Base-by-base conservation (phyloP, 2,113 vertebrate species). In the Alces alces region DNA sequence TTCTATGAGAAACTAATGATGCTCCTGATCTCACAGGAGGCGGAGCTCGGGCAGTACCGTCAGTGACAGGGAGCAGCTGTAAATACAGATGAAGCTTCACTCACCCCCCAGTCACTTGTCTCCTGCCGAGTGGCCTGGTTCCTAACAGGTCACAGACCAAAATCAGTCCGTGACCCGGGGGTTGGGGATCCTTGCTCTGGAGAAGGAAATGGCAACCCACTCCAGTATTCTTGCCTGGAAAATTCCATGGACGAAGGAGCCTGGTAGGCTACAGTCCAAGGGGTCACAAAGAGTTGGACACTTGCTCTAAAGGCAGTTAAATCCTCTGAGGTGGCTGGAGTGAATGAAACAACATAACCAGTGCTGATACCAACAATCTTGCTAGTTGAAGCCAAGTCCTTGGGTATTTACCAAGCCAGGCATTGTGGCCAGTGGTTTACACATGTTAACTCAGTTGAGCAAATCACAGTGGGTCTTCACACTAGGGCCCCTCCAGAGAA, bases 341-440 rank as follows among this genome's bases (percentile, higher is more conserved):
- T 52, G 21, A n/a, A 55, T 2, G 21, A 55, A 52, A 55, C 52
- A 25, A 15, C 2, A 54, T 15, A 55, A n/a, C 25, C 23, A 23
- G n/a, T 14, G 7, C 36, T 58, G 36, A 16, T 2, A 16, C 30
- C 58, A 17, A 8, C 27, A n/a, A 30, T 19, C 36, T 27, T 2
- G 25, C 5, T 2, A 3, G 23, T 2, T 16, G 30, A 3, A 33
- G 66, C 36, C 8, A 25, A 70, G 28, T 58, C 13, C 7, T 73
- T 11, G 30, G 7, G 61, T 1, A 5, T 33, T 30, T 6, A 76
- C 21, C 1, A 16, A 43, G 55, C 50, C 30, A 47, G 55, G n/a
- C 52, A 5, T 0, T 27, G 23, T 1, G 36, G 21, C 0, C 17
- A 80, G 30, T 0, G 2, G 11, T 43, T 39, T 9, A 14, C 1